Percentiles rank a stretch among this genome's conserved stretches.
Evolutionary conservation across 2,797 vertebrate species (phyloP).

Genomic region (Miichthys miiuy): DNA sequence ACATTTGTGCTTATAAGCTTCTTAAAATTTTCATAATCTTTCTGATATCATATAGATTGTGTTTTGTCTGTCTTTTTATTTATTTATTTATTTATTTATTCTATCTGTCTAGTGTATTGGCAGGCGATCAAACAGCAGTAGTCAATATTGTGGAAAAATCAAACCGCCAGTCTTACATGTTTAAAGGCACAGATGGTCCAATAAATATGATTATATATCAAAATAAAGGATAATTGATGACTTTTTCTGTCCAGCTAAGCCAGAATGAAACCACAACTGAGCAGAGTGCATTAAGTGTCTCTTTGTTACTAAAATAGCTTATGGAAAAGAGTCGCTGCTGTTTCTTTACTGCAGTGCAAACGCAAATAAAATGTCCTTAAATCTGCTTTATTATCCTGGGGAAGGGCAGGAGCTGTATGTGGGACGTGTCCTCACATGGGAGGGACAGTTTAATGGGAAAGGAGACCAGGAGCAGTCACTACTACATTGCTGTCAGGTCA

Average conservation of each 20-base stretch:
- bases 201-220: neutral
- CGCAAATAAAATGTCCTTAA: neutral
- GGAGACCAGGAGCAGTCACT: conserved; percentile 26
- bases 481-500: conserved; percentile 40
- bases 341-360: neutral
- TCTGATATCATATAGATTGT: neutral
- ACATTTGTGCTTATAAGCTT: neutral
- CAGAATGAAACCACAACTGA: neutral
- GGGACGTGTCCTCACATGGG: conserved; percentile 43
- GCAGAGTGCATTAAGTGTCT: neutral
- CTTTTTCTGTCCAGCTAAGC: neutral
- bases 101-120: neutral
- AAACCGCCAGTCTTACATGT: neutral
- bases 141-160: conserved; percentile 47
- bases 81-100: neutral
- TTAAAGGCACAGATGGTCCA: neutral
- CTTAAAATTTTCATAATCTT: neutral
- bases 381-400: neutral
- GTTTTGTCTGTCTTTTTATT: neutral
- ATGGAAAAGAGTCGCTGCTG: neutral
- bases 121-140: conserved; percentile 18
- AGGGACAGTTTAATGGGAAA: conserved; percentile 27
- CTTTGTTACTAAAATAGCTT: neutral
- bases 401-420: neutral
- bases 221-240: neutral